These are phyloP conservation scores for Unio delphinus DNA, from an alignment of 2,888 invertebrate species.

Conservation along the genomic window DNA sequence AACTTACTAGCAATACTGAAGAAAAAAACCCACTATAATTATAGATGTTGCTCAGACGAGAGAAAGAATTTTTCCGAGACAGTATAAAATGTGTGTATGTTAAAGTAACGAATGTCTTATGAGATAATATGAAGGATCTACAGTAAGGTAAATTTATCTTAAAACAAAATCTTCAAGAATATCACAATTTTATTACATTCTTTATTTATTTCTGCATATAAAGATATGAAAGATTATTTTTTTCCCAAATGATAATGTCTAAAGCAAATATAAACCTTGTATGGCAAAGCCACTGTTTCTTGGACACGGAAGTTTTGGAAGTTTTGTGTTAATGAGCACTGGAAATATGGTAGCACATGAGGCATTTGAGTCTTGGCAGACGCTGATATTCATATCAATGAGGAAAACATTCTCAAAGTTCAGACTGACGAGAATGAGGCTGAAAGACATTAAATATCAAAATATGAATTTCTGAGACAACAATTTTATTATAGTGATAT, in stretches of 20 bases:
- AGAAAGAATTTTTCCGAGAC: too few species aligned
- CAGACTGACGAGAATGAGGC: constrained; percentile 15
- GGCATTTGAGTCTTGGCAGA: constrained; percentile 22
- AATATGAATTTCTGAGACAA: not conserved
- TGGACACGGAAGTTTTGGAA: constrained; percentile 30
- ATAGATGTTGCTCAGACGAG: too few species aligned
- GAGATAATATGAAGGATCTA: too few species aligned
- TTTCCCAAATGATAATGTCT: not conserved
- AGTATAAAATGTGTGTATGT: too few species aligned
- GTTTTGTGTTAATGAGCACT: constrained; percentile 25
- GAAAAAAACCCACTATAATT: too few species aligned
- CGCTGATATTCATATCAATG: constrained; percentile 13
- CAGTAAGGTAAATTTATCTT: too few species aligned
- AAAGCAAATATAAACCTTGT: constrained; percentile 7
- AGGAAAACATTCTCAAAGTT: constrained; percentile 18
- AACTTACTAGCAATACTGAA: too few species aligned
- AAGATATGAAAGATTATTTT: too few species aligned
- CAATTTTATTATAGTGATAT: constrained; percentile 1
- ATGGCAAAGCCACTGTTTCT: constrained; percentile 21
- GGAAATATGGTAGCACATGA: constrained; percentile 14
- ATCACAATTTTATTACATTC: not conserved
- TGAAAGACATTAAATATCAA: constrained; percentile 4
- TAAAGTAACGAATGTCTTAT: too few species aligned
- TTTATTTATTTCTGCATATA: too few species aligned
- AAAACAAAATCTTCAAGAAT: not conserved